Percentiles rank a stretch among this genome's conserved stretches.
Conservation (phyloP, 1,140 invertebrate species). For the Vollenhovia emeryi region DNA sequence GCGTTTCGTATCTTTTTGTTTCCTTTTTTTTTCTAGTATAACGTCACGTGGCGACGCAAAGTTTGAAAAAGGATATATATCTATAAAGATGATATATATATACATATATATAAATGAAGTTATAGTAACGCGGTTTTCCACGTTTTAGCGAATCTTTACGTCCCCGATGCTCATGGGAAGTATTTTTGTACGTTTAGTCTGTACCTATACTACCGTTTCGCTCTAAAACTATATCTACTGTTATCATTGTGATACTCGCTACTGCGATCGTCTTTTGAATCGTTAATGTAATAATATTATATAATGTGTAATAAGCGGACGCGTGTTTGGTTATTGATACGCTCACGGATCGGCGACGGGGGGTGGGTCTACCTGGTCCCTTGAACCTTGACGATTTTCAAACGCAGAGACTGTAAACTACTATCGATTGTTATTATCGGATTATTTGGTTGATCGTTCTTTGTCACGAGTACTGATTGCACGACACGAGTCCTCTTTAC, state of each 20-base stretch:
- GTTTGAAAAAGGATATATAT: constrained; percentile 62
- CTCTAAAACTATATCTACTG: constrained; percentile 79
- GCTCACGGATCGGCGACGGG: constrained; percentile 54
- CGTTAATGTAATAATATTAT: constrained; percentile 71
- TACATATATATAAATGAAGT: constrained; percentile 48
- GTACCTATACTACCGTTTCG: constrained; percentile 78
- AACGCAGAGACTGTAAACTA: constrained; percentile 39
- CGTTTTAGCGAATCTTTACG: constrained; percentile 76
- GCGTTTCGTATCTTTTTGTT: constrained; percentile 46
- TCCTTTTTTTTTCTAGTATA: constrained; percentile 28
- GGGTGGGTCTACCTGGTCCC: too few relatives aligned
- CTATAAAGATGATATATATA: constrained; percentile 28
- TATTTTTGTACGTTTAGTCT: constrained; percentile 83
- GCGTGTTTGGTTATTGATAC: constrained; percentile 64
- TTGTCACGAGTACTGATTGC: constrained; percentile 39
- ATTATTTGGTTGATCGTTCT: constrained; percentile 58
- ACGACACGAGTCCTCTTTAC: constrained; percentile 42
- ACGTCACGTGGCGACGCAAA: constrained; percentile 61
- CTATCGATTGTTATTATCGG: constrained; percentile 49
- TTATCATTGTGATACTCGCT: constrained; percentile 81
- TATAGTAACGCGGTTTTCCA: constrained; percentile 72
- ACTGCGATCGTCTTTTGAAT: constrained; percentile 74
- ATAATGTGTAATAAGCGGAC: constrained; percentile 62
- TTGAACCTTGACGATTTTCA: constrained; percentile 59
- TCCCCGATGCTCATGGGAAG: constrained; percentile 77